Conservation (phyloP, 1,140 invertebrate species). For the Zaprionus tsacasi region DNA sequence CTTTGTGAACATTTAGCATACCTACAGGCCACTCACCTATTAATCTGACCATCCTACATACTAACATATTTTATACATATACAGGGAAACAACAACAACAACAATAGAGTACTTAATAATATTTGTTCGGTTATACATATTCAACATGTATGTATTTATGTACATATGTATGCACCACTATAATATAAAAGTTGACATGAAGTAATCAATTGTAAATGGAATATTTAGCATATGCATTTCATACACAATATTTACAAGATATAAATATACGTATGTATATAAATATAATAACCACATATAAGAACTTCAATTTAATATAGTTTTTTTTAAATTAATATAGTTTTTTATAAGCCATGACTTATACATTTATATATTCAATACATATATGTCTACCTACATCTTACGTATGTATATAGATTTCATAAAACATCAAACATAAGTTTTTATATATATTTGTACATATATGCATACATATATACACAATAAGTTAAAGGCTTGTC, state of each 20-base stretch:
- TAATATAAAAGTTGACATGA: slow-evolving; percentile 4
- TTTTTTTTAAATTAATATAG: background rate
- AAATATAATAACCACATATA: background rate
- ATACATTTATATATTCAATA: background rate
- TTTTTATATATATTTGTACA: slow-evolving; percentile 7
- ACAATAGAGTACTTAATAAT: background rate
- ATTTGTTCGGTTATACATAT: background rate
- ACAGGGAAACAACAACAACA: background rate
- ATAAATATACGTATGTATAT: too few species aligned
- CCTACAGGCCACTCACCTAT: background rate
- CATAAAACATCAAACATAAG: slow-evolving; percentile 8
- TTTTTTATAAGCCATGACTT: background rate
- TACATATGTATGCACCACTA: slow-evolving; percentile 11
- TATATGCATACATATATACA: slow-evolving; percentile 39
- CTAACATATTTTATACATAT: background rate
- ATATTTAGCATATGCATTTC: slow-evolving; percentile 6
- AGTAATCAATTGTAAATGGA: background rate
- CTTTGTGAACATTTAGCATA: background rate
- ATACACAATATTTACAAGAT: background rate
- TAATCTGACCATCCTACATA: background rate
- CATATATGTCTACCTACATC: slow-evolving; percentile 1
- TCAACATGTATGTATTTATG: slow-evolving; percentile 2
- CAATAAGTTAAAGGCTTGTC: slow-evolving; percentile 36
- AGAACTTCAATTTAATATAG: background rate
- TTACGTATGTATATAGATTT: background rate